Base-by-base conservation (phyloP, 2,888 invertebrate species). In the Agriopis marginaria region DNA sequence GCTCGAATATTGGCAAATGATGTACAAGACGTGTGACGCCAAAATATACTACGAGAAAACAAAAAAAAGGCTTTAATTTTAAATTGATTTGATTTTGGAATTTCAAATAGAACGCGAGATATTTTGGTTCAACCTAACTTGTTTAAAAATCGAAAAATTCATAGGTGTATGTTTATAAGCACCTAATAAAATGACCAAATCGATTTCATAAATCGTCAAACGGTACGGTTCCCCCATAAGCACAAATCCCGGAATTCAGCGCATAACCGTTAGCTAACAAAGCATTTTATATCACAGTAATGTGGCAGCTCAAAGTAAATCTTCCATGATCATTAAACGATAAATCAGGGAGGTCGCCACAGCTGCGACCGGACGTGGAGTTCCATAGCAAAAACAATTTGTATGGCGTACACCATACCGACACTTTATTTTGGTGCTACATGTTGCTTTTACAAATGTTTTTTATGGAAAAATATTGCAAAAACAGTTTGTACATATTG, bases 281-380 rank as follows among this genome's bases (percentile, higher is more conserved):
- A 62, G 53, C 62, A 32, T 44, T 62, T 62, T 49, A 17, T 51
- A n/a, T 53, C 23, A 51, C 58, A 44, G 44, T 53, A 53, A 62
- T 44, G 8, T 50, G 23, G 10, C 23, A 42, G 49, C 59, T 49
- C 40, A 11, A 56, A 32, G 17, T 53, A 54, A 70, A 64, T 54
- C 51, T 63, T 49, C 44, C 50, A 60, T 67, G 51, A 66, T 66
- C 14, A 61, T 67, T 62, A 50, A 40, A 45, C 53, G 40, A 62
- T 68, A 68, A 68, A 68, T 68, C 58, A 59, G 10, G 42, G 44
- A n/a, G 14, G 62, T 50, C 53, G 45, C 14, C 32, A 47, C 65
- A 59, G 64, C 63, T 64, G 64, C 32, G 59, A 2, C 42, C 50
- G 47, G 53, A 59, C 53, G 45, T 54, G 44, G 23, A 51, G 59